Evolutionary conservation across 1,140 invertebrate species (phyloP).

Genomic region (Cryptotermes secundus): DNA sequence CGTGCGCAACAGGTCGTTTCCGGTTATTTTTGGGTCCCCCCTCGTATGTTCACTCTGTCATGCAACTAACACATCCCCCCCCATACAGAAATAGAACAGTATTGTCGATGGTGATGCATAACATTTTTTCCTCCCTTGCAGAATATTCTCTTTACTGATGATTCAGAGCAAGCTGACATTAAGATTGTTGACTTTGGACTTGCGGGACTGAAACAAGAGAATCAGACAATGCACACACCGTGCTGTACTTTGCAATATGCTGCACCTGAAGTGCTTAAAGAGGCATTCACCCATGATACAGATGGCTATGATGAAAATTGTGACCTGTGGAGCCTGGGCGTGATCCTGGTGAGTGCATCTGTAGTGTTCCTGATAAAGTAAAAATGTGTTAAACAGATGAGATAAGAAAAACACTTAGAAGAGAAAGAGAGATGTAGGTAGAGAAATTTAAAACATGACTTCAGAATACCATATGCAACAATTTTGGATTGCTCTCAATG

Average conservation of each 20-base stretch:
- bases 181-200: constrained; percentile 92
- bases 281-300: constrained; percentile 47
- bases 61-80: too few relatives aligned
- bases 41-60: neutral
- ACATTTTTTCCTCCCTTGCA: constrained; percentile 40
- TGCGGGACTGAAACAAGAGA: constrained; percentile 67
- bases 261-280: constrained; percentile 90
- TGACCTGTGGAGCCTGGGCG: constrained; percentile 91
- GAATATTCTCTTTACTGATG: constrained; percentile 73
- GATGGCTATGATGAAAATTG: constrained; percentile 82
- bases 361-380: too few relatives aligned
- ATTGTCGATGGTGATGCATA: neutral
- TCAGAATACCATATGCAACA: too few relatives aligned
- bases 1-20: too few relatives aligned
- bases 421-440: too few relatives aligned
- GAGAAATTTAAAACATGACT: too few relatives aligned
- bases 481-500: too few relatives aligned
- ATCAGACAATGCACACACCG: constrained; percentile 71
- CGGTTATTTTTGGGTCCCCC: too few relatives aligned
- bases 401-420: too few relatives aligned
- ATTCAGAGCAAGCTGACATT: constrained; percentile 63
- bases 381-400: too few relatives aligned
- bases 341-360: constrained; percentile 65
- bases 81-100: neutral
- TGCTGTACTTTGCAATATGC: constrained; percentile 90